These are phyloP conservation scores for Cirrhinus molitorella DNA, from an alignment of 2,797 vertebrate species.

Conservation along the genomic window DNA sequence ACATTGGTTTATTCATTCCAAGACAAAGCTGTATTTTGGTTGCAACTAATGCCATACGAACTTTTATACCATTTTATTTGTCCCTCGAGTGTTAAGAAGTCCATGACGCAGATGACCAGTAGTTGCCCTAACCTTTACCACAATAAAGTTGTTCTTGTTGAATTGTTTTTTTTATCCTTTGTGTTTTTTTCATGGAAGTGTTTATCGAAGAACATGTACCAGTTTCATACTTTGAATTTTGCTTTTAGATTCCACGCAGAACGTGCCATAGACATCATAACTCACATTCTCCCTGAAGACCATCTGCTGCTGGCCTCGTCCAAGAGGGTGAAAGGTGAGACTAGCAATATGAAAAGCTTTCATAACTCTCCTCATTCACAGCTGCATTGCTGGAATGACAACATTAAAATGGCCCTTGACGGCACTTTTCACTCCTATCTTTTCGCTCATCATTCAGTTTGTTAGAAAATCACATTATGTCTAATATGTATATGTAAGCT, in stretches of 20 bases:
- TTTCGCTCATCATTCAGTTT: background rate
- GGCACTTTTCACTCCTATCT: too few species aligned
- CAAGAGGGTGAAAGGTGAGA: slow-evolving; percentile 97
- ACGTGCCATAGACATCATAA: slow-evolving; percentile 99
- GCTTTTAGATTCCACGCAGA: slow-evolving; percentile 95
- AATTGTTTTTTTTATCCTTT: background rate
- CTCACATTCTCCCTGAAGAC: slow-evolving; percentile 99
- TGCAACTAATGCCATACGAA: background rate
- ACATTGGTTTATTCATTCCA: background rate
- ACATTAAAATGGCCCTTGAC: background rate
- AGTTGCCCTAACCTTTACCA: slow-evolving; percentile 54
- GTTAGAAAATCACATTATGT: background rate
- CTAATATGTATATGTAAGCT: too few species aligned
- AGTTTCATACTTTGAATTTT: slow-evolving; percentile 63
- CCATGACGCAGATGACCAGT: slow-evolving; percentile 18
- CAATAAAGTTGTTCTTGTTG: slow-evolving; percentile 40
- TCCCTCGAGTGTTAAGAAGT: slow-evolving; percentile 35
- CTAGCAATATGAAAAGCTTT: slow-evolving; percentile 9
- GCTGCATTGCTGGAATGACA: background rate
- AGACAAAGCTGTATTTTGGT: slow-evolving; percentile 8
- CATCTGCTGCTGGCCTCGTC: slow-evolving; percentile 98
- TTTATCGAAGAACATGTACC: slow-evolving; percentile 54
- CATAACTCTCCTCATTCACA: slow-evolving; percentile 43
- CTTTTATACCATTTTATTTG: slow-evolving; percentile 16
- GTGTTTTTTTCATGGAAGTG: slow-evolving; percentile 53